Evolutionary conservation across 2,888 invertebrate species (phyloP).

Genomic region (Spisula solida): DNA sequence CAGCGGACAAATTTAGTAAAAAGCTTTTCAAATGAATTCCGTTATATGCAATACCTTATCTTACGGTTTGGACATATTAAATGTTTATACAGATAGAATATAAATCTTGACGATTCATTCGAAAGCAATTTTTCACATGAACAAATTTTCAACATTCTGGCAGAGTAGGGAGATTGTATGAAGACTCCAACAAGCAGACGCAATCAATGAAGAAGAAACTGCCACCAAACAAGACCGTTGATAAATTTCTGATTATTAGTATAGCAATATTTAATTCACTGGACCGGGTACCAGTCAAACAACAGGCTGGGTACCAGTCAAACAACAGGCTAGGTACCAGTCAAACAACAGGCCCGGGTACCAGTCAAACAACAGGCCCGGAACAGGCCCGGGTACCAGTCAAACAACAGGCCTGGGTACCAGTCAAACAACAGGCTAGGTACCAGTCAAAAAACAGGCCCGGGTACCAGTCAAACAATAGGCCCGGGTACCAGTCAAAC

Average conservation of each 20-base stretch:
- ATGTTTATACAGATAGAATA: not conserved
- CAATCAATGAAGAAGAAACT: conserved; percentile 4
- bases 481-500: too few species aligned
- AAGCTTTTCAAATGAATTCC: conserved; percentile 23
- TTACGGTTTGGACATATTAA: conserved; percentile 18
- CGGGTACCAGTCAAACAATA: not conserved
- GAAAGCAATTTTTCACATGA: conserved; percentile 10
- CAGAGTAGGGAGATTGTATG: not conserved
- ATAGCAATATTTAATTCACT: not conserved
- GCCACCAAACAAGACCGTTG: not conserved
- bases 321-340: too few species aligned
- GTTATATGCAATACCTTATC: conserved; percentile 18
- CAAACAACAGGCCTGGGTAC: not conserved
- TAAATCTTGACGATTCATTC: conserved; percentile 17
- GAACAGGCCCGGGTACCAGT: not conserved
- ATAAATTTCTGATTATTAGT: not conserved
- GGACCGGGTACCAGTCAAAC: not conserved
- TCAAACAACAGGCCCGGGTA: too few species aligned
- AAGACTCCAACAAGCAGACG: not conserved
- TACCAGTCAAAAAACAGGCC: too few species aligned
- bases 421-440: not conserved
- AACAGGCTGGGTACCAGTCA: not conserved
- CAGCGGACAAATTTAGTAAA: conserved; percentile 16
- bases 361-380: not conserved
- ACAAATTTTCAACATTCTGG: not conserved